A percentile compares a stretch with the other conserved stretches of the same genome.
Conservation (phyloP, 2,797 vertebrate species). For the Megaceryle alcyon region DNA sequence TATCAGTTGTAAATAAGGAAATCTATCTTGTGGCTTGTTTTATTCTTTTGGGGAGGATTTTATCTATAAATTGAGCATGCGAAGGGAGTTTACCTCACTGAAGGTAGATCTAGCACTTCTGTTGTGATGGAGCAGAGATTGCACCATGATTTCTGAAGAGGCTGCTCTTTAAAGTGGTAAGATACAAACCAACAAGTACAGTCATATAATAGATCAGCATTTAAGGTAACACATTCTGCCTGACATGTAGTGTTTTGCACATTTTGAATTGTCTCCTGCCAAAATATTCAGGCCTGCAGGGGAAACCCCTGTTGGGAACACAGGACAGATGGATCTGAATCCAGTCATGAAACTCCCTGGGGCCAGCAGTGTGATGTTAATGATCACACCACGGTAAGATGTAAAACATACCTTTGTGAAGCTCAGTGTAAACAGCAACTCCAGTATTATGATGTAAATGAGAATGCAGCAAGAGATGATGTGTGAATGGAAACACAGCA, state of each 20-base stretch:
- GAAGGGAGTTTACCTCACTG: slow-evolving; percentile 9
- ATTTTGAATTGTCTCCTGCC: slow-evolving; percentile 67
- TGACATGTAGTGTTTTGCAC: slow-evolving; percentile 52
- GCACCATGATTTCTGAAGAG: slow-evolving; percentile 10
- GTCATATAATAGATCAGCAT: slow-evolving; percentile 40
- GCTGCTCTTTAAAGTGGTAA: slow-evolving; percentile 15
- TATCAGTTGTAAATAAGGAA: neutral
- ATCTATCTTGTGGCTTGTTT: neutral
- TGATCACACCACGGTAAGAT: slow-evolving; percentile 67
- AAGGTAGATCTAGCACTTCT: neutral
- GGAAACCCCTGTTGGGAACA: slow-evolving; percentile 64
- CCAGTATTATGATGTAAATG: slow-evolving; percentile 74
- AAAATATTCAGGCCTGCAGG: slow-evolving; percentile 68
- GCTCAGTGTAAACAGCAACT: slow-evolving; percentile 70
- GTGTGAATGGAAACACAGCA: slow-evolving; percentile 71
- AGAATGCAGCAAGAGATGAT: slow-evolving; percentile 70
- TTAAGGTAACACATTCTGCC: slow-evolving; percentile 59
- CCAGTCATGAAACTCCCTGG: slow-evolving; percentile 70
- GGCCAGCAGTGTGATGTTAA: slow-evolving; percentile 73
- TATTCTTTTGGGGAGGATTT: neutral
- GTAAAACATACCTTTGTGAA: slow-evolving; percentile 74
- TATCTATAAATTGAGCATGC: neutral
- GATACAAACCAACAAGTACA: neutral
- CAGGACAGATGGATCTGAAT: slow-evolving; percentile 73
- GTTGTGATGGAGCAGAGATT: neutral